Evolutionary conservation across 2,113 vertebrate genomes (phyloP).

Genomic region (Peromyscus leucopus): DNA sequence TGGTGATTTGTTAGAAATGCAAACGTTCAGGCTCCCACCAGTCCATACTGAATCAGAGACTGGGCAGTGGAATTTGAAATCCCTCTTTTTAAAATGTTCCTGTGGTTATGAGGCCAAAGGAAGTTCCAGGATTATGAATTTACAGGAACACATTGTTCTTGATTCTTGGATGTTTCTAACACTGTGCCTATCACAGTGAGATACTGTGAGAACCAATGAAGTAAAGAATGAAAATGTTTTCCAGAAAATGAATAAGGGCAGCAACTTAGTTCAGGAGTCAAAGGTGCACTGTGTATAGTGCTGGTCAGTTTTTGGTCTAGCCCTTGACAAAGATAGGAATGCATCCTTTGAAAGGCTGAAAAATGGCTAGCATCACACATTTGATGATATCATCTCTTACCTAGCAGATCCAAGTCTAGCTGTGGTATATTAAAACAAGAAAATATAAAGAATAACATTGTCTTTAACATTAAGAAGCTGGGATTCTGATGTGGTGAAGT

Average conservation of each 20-base stretch:
- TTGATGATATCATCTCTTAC: background rate
- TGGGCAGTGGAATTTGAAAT: rapidly evolving
- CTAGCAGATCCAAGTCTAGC: background rate
- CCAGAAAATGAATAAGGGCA: background rate
- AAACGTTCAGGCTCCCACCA: background rate
- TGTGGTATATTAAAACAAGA: background rate
- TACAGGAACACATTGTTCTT: background rate
- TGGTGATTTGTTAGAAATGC: background rate
- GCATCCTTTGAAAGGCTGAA: background rate
- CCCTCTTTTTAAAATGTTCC: background rate
- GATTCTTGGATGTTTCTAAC: background rate
- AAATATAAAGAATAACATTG: background rate
- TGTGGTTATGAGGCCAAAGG: background rate
- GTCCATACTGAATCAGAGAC: background rate
- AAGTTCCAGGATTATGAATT: background rate
- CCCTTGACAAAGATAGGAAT: background rate
- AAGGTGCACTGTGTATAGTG: background rate
- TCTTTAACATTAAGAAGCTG: background rate
- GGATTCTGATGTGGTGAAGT: background rate
- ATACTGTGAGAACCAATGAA: background rate
- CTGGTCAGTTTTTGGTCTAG: background rate
- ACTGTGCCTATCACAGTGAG: background rate
- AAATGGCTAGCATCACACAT: background rate
- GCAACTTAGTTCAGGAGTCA: background rate
- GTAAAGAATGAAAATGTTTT: background rate